These are phyloP conservation scores for Pharmacophagus antenor DNA, from an alignment of 2,888 invertebrate genomes.

Conservation along the genomic window DNA sequence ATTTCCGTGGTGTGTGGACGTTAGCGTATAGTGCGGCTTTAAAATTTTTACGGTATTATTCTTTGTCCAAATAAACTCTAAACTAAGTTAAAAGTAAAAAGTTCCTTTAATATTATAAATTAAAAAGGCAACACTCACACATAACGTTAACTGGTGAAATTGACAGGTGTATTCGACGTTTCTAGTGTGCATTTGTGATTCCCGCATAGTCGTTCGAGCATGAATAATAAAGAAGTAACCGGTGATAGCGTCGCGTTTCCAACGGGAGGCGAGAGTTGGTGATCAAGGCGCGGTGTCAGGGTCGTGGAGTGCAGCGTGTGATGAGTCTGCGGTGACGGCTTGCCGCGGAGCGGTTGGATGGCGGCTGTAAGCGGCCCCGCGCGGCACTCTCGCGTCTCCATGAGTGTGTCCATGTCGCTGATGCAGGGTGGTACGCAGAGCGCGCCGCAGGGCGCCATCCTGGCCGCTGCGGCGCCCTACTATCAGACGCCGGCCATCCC, in stretches of 20 bases:
- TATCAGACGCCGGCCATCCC: slow-evolving; percentile 86
- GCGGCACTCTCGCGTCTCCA: slow-evolving; percentile 94
- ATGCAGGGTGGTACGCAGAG: slow-evolving; percentile 86
- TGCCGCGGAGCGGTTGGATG: slow-evolving; percentile 78
- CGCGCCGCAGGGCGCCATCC: slow-evolving; percentile 85
- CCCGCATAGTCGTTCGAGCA: slow-evolving; percentile 75
- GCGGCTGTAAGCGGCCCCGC: slow-evolving; percentile 87
- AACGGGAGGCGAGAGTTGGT: slow-evolving; percentile 64
- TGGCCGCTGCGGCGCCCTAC: slow-evolving; percentile 87
- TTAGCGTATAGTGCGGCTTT: slow-evolving; percentile 40
- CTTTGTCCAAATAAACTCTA: slow-evolving; percentile 70
- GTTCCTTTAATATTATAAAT: slow-evolving; percentile 13
- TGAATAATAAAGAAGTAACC: slow-evolving; percentile 78
- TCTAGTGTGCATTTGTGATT: slow-evolving; percentile 68
- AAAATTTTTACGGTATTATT: slow-evolving; percentile 66
- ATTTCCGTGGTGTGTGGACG: slow-evolving; percentile 66
- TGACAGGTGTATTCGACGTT: slow-evolving; percentile 53
- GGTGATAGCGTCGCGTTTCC: slow-evolving; percentile 70
- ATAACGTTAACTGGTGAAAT: slow-evolving; percentile 50
- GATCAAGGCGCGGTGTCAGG: slow-evolving; percentile 59
- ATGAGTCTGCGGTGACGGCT: slow-evolving; percentile 77
- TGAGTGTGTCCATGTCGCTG: slow-evolving; percentile 92
- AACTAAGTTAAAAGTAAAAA: slow-evolving; percentile 37
- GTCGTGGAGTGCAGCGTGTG: slow-evolving; percentile 59
- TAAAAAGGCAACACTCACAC: slow-evolving; percentile 29